Conservation (phyloP, 1,140 invertebrate species). For the Brachionus rotundiformis region DNA sequence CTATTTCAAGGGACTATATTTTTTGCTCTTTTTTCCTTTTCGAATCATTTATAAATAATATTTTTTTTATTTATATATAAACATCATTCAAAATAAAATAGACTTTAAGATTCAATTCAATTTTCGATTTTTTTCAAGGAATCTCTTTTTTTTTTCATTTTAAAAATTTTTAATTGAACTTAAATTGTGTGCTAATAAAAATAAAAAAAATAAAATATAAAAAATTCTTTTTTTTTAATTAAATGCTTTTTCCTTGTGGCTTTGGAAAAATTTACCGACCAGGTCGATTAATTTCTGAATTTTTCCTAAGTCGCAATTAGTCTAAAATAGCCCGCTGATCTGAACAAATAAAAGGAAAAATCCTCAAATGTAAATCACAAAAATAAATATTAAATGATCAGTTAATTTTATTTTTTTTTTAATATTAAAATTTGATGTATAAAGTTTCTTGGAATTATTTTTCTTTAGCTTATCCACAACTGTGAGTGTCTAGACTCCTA, state of each 20-base stretch:
- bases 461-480: no score
- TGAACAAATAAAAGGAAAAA: no score
- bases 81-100: conserved; percentile 21
- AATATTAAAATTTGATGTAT: no score
- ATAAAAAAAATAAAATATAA: conserved; percentile 39
- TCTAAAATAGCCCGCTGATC: no score
- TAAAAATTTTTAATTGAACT: conserved; percentile 33
- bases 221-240: conserved; percentile 3
- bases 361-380: no score
- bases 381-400: no score
- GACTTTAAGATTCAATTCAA: background rate
- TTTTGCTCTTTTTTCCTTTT: background rate
- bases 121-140: conserved; percentile 24
- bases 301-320: no score
- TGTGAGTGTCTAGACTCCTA: no score
- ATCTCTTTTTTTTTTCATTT: conserved; percentile 22
- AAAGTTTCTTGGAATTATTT: no score
- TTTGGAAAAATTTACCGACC: background rate
- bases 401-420: no score
- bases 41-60: background rate
- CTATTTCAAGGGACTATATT: conserved; percentile 3
- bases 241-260: no score
- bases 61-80: background rate
- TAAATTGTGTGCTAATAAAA: conserved; percentile 49
- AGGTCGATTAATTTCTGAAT: no score